These are phyloP conservation scores for Epizoanthus fatuus DNA, from an alignment of 92 coral and sea anemone species.

Conservation along the genomic window DNA sequence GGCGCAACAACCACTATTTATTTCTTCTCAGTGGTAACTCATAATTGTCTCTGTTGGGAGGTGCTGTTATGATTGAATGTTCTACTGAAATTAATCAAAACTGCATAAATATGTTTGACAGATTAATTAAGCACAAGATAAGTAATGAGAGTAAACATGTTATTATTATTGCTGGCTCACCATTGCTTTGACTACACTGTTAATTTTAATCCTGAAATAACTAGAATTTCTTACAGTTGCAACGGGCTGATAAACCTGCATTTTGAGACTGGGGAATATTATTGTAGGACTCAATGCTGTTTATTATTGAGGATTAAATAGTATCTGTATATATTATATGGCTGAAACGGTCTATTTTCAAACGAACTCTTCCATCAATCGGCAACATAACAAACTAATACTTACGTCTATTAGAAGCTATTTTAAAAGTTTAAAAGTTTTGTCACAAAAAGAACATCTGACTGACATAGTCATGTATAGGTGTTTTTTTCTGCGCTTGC, in stretches of 20 bases:
- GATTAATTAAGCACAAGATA: not conserved
- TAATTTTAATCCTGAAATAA: slow-evolving; percentile 9
- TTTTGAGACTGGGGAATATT: not conserved
- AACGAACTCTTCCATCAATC: no score
- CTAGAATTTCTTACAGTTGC: slow-evolving; percentile 8
- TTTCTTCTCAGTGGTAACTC: not conserved
- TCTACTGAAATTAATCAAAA: slow-evolving; percentile 17
- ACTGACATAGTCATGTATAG: no score
- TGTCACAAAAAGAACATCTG: no score
- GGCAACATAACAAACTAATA: no score
- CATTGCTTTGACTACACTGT: slow-evolving; percentile 4
- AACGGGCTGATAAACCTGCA: not conserved
- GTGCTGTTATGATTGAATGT: slow-evolving; percentile 1
- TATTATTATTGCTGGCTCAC: not conserved
- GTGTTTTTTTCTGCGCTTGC: no score
- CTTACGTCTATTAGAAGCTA: no score
- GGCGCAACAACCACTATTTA: not conserved
- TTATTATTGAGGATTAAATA: no score
- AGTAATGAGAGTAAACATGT: not conserved
- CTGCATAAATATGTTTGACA: not conserved
- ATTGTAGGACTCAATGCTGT: no score
- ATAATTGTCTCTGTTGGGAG: not conserved
- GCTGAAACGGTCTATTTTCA: no score
- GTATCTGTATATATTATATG: no score
- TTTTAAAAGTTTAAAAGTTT: no score